Base-by-base conservation (phyloP, 2,888 invertebrate species). In the Trachelus tabidus region DNA sequence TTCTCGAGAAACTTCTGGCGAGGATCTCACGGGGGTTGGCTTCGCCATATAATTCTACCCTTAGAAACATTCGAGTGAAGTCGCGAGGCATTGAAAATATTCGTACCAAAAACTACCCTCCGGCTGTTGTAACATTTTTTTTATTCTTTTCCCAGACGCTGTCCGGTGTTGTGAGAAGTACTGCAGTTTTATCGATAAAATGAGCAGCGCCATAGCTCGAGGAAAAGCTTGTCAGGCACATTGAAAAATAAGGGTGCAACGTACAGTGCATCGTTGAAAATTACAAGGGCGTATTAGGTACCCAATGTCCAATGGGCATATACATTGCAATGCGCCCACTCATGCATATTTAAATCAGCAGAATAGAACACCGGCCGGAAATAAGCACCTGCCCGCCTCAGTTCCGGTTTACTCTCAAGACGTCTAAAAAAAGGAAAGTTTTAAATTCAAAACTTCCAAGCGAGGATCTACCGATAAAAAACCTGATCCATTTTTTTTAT, bases 361-460 rank as follows among this genome's bases (percentile, higher is more conserved):
- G 71, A 34, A 74, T 78, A 78, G 35, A 75, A 78, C 87, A 88
- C 89, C 87, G 86, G 85, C 89, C 89, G 89, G 89, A 89, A 87
- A 87, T 87, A 88, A 85, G 85, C 90, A 90, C 90, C 89, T 90
- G 88, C 89, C 56, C 86, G 83, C 87, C 79, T 81, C 80, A 77
- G 81, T 83, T 81, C 81, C 81, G 84, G 56, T 56, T 56, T 56
- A 1, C 40, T 56, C 56, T 56, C 1, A 56, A 23, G 23, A 56
- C 56, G 56, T 56, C 9, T 23, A 56, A 56, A 56, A 56, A 15
- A 15, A 40, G 6, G 56, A 23, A 56, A 56, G 23, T 56, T 56
- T 56, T 56, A 9, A 56, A 56, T 56, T 56, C 56, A 9, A 56
- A 56, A 56, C 56, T 56, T 9, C 9, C 9, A 9, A 56, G 56